A percentile compares a stretch with the other conserved stretches of the same genome.
Conservation (phyloP, 2,888 invertebrate species). For the Bimastos eiseni region DNA sequence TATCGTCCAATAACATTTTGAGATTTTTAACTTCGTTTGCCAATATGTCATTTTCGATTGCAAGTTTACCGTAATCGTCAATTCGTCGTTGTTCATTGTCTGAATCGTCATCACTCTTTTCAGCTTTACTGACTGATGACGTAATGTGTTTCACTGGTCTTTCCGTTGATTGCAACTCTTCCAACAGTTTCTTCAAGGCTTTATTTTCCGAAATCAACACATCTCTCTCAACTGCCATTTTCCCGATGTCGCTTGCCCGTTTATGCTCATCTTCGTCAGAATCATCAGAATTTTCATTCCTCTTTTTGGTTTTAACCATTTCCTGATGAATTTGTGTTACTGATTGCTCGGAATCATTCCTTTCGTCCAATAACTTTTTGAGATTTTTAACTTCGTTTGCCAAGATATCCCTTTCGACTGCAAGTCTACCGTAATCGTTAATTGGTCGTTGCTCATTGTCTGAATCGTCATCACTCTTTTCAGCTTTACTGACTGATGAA, state of each 20-base stretch:
- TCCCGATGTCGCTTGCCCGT: too few relatives aligned
- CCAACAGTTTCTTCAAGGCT: too few relatives aligned
- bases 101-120: too few relatives aligned
- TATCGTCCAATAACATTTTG: not conserved
- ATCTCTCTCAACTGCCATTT: too few relatives aligned
- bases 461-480: not conserved
- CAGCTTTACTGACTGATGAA: not conserved
- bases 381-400: not conserved
- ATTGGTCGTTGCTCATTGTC: not conserved
- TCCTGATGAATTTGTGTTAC: not conserved
- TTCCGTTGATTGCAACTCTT: too few relatives aligned
- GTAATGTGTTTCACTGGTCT: too few relatives aligned
- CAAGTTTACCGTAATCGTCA: not conserved
- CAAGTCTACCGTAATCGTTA: not conserved
- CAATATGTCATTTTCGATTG: not conserved
- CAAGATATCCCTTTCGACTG: slow-evolving; percentile 4
- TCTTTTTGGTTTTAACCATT: not conserved
- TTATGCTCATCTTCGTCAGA: too few relatives aligned
- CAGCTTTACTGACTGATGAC: too few relatives aligned
- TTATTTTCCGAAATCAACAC: too few relatives aligned
- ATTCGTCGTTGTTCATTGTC: too few relatives aligned
- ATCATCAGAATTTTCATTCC: not conserved
- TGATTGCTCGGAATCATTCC: not conserved
- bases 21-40: not conserved
- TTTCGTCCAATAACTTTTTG: not conserved